Base-by-base conservation (phyloP, 2,888 invertebrate genomes). In the Chrysolina oricalcia region DNA sequence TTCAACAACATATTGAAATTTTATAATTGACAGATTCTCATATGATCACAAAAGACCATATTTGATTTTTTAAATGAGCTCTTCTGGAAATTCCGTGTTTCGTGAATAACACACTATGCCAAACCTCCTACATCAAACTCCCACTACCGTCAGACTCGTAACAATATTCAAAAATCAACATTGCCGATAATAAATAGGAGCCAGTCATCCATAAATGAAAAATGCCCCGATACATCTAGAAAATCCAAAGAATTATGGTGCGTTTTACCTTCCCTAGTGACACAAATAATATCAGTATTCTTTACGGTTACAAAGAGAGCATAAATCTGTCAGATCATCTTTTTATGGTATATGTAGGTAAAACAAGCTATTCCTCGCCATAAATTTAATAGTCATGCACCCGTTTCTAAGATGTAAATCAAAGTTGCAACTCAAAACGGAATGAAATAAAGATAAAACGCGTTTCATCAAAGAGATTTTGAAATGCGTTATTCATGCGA, bases 371-470 rank as follows among this genome's bases (percentile, higher is more conserved):
- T 72, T 46, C 64, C 50, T 50, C 62, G 27, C 75, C 72, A 75
- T 72, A 72, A 75, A 75, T 75, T 70, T 56, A 27, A 68, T 72
- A 68, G 68, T 72, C 67, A 70, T 63, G 56, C 53, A 65, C 56
- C 70, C 65, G 66, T 62, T 73, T 65, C 70, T 76, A 21, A n/a
- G 48, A 65, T 56, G 46, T 75, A 76, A 76, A 76, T 76, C 76
- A 76, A 76, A 76, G 68, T 70, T 70, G 72, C 72, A 73, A 72
- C 66, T 69, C 66, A 56, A 27, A 46, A 43, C 69, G 11, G 72
- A 70, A 75, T 73, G 46, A 66, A 73, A 76, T 65, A 59, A 70
- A 73, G 70, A 76, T 73, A 73, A 76, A 76, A 73, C 70, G 48
- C 56, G 70, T 64, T 56, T 56, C 70, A 76, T 73, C 70, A 50